phyloP scores from a whole-genome alignment of 2,797 vertebrate species.

The Hydrophis major region DNA sequence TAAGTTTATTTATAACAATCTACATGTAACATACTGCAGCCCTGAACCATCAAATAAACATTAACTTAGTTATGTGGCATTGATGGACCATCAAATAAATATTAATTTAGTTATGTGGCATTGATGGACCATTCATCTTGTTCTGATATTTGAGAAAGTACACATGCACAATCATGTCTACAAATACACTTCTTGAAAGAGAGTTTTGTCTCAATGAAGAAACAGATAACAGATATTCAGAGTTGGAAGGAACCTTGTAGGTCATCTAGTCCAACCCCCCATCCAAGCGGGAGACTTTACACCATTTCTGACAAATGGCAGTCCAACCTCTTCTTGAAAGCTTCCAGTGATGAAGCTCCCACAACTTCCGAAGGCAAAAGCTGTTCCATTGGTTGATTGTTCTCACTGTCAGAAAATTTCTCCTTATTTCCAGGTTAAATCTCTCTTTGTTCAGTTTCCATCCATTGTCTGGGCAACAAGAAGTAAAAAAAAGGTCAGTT shows the following conservation, averaged over 20 bases:
- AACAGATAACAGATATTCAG: too few relatives aligned
- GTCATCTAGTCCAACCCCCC: too few relatives aligned
- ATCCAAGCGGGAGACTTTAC: too few relatives aligned
- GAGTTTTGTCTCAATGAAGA: not conserved
- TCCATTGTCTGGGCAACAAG: not conserved
- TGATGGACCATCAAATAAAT: not conserved
- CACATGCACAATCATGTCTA: not conserved
- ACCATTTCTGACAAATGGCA: too few relatives aligned
- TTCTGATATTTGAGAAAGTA: not conserved
- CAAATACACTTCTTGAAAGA: not conserved
- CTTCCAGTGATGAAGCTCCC: too few relatives aligned
- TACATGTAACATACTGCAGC: not conserved
- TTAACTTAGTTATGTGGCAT: not conserved
- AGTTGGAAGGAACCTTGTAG: too few relatives aligned
- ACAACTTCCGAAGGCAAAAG: too few relatives aligned
- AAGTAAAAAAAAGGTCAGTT: fast-evolving
- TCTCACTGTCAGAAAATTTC: too few relatives aligned
- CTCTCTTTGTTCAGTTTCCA: too few relatives aligned
- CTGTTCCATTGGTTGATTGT: too few relatives aligned
- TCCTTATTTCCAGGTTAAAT: too few relatives aligned
- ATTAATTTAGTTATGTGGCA: not conserved
- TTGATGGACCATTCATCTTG: not conserved
- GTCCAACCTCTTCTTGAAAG: too few relatives aligned
- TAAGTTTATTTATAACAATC: not conserved
- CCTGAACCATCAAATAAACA: not conserved